Percentiles rank a stretch among this genome's conserved stretches.
phyloP scores from a whole-genome alignment of 1,140 invertebrate genomes.

The Temnothorax curvispinosus region DNA sequence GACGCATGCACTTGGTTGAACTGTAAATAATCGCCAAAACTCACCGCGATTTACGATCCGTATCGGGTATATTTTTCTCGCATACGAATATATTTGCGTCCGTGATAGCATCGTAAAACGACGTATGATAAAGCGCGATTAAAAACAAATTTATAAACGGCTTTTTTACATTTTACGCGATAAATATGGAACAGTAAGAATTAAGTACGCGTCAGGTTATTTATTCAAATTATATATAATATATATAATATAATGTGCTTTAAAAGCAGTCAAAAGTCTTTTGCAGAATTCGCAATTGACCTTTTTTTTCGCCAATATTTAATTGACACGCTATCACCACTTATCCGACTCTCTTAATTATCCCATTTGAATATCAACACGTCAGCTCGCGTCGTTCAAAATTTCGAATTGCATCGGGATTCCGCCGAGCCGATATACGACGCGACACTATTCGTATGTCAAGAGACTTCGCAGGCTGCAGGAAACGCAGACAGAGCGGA shows the following conservation, averaged over 20 bases:
- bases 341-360: not conserved
- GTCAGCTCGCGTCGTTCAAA: not conserved
- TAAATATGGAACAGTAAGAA: not conserved
- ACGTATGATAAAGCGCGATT: slow-evolving; percentile 21
- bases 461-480: not conserved
- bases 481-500: not conserved
- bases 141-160: slow-evolving; percentile 45
- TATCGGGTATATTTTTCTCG: slow-evolving; percentile 43
- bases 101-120: not conserved
- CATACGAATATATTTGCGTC: slow-evolving; percentile 24
- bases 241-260: not conserved
- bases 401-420: slow-evolving; percentile 21
- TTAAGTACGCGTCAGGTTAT: slow-evolving; percentile 4
- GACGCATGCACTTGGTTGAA: slow-evolving; percentile 25
- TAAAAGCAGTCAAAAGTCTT: not conserved
- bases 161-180: not conserved
- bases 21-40: slow-evolving; percentile 51
- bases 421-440: not conserved
- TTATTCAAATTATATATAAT: not conserved
- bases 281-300: not conserved
- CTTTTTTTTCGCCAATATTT: not conserved
- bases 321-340: not conserved
- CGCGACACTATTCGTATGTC: slow-evolving; percentile 12
- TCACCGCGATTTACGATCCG: slow-evolving; percentile 41
- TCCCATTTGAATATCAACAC: not conserved